These are phyloP conservation scores for Lepidurus apus DNA, from an alignment of 1,140 invertebrate genomes.

Conservation along the genomic window DNA sequence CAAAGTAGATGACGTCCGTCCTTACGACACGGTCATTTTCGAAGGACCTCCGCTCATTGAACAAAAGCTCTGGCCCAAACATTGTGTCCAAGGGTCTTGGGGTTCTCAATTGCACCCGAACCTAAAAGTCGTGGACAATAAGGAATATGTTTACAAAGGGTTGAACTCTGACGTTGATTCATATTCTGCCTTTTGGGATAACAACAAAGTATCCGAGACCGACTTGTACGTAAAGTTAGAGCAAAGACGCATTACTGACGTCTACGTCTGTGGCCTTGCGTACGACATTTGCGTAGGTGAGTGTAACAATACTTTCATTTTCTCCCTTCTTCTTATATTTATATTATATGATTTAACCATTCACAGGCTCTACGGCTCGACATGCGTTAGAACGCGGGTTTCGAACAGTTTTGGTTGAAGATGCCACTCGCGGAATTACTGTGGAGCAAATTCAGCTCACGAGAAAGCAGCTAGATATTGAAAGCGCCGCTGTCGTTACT, in stretches of 20 bases:
- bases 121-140: constrained; percentile 70
- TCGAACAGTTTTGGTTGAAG: constrained; percentile 81
- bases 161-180: constrained; percentile 91
- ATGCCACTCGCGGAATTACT: constrained; percentile 83
- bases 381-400: constrained; percentile 84
- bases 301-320: constrained; percentile 38
- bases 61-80: constrained; percentile 86
- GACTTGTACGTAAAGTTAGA: constrained; percentile 73
- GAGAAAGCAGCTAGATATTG: constrained; percentile 63
- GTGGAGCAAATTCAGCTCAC: constrained; percentile 75
- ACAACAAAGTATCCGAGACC: constrained; percentile 83
- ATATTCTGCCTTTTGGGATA: constrained; percentile 98
- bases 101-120: constrained; percentile 89
- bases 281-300: constrained; percentile 93
- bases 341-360: not conserved
- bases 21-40: constrained; percentile 88
- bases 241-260: constrained; percentile 75
- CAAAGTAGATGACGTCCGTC: constrained; percentile 62
- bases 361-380: constrained; percentile 72
- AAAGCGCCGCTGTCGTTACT: constrained; percentile 71
- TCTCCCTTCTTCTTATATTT: not conserved
- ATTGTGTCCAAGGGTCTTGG: constrained; percentile 92
- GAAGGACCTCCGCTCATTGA: constrained; percentile 73
- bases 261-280: constrained; percentile 91
- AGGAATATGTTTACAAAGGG: constrained; percentile 85